Base-by-base conservation (phyloP, 2,888 invertebrate genomes). In the Drosophila neutralis region DNA sequence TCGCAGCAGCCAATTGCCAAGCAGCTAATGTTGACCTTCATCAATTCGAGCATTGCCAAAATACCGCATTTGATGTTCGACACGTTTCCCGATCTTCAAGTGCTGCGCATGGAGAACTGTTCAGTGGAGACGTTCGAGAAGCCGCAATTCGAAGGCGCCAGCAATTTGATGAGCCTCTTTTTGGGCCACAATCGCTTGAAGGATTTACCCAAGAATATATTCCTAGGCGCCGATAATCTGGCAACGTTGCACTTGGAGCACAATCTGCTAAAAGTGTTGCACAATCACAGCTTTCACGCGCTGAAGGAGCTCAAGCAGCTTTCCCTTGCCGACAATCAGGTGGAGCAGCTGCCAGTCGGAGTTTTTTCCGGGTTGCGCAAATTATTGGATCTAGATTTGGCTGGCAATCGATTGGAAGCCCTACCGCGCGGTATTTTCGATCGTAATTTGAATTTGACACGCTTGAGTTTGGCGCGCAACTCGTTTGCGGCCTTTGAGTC, bases 1-100 rank as follows among this genome's bases (percentile, higher is more conserved):
- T 92, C 92, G 15, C 91, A 91, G 63, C 80, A 82, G 18, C 89
- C 92, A 31, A 90, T 91, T 36, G 83, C 81, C 33, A 92, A 92
- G 65, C 90, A 89, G 45, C 75, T 91, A 27, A 85, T 90, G 83
- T 67, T 92, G 56, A 92, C 89, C 2, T 92, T 92, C 59, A 70
- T 92, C 45, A 92, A 92, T 56, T 92, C 92, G 60, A 88, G 85
- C 45, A 92, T 92, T 52, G 91, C 91, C 67, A 92, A 92, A 69
- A 92, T 92, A 67, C 92, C 92, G 38, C 92, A 92, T 53, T 69
- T 92, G 51, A 89, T 92, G 91, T 92, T 92, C 68, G 92, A 92
- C 57, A 92, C 92, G 2, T 92, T 92, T 79, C 92, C 92, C 35
- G 92, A 92, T 68, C 83, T 92, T 35, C 92, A 92, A 63, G 45